Conservation (phyloP, 2,888 invertebrate species). For the Megastigmus dorsalis region DNA sequence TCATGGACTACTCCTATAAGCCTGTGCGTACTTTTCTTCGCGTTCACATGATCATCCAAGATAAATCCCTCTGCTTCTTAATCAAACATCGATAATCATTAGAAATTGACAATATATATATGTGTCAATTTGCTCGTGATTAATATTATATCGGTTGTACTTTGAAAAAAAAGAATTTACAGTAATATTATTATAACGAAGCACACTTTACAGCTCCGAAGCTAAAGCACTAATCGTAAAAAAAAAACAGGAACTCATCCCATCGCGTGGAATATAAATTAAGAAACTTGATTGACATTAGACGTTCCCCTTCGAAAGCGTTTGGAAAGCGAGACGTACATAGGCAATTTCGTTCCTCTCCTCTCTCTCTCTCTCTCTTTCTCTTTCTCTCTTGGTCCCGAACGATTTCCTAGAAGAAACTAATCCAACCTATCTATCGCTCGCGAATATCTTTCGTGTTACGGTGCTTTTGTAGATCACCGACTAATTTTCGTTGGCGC, state of each 20-base stretch:
- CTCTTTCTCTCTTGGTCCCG: background rate
- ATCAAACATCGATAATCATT: no score
- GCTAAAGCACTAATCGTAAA: no score
- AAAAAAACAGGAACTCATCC: background rate
- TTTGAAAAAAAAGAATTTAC: no score
- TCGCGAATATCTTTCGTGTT: background rate
- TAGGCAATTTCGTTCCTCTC: background rate
- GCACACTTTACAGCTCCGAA: no score
- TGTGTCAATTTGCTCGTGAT: no score
- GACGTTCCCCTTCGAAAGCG: background rate
- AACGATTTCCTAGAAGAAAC: slow-evolving; percentile 18
- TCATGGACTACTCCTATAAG: no score
- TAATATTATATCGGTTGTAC: no score
- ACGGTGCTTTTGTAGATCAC: slow-evolving; percentile 2
- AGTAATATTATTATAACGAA: no score
- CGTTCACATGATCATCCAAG: no score
- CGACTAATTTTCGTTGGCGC: background rate
- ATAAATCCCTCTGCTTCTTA: no score
- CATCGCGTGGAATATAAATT: background rate
- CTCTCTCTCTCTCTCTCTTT: background rate
- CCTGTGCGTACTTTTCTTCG: no score
- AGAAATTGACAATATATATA: no score
- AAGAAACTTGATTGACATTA: slow-evolving; percentile 24
- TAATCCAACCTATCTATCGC: slow-evolving; percentile 13
- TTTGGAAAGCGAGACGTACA: slow-evolving; percentile 39